Percentiles rank a stretch among this genome's conserved stretches.
phyloP scores from a whole-genome alignment of 2,113 vertebrate species.

The Riparia riparia region DNA sequence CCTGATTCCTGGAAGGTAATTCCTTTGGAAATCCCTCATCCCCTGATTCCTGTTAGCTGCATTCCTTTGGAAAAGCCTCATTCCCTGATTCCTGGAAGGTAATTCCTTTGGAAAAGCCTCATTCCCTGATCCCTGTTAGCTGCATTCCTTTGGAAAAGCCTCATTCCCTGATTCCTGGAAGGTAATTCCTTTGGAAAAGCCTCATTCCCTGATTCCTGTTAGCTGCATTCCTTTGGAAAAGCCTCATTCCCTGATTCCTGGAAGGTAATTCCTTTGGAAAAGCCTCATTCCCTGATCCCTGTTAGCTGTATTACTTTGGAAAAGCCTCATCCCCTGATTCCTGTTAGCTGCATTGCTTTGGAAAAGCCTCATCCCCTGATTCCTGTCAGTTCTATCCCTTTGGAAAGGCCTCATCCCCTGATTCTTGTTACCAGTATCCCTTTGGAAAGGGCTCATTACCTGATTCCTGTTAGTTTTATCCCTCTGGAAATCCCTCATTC shows the following conservation, averaged over 20 bases:
- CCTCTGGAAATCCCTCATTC: neutral
- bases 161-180: neutral
- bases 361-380: neutral
- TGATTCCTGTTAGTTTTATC: too few species aligned
- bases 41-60: neutral
- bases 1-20: neutral
- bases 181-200: neutral
- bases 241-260: neutral
- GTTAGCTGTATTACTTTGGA: accelerated
- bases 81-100: neutral
- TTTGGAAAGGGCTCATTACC: neutral
- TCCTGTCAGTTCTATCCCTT: neutral
- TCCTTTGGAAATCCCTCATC: neutral
- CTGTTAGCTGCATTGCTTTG: neutral
- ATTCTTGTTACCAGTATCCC: accelerated
- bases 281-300: neutral
- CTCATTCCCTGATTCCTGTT: neutral
- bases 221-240: neutral
- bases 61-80: neutral
- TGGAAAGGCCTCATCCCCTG: neutral
- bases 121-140: accelerated
- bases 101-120: accelerated
- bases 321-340: neutral
- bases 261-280: neutral
- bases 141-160: neutral